Conservation (phyloP, 2,888 invertebrate genomes). For the Parnassius glacialis region DNA sequence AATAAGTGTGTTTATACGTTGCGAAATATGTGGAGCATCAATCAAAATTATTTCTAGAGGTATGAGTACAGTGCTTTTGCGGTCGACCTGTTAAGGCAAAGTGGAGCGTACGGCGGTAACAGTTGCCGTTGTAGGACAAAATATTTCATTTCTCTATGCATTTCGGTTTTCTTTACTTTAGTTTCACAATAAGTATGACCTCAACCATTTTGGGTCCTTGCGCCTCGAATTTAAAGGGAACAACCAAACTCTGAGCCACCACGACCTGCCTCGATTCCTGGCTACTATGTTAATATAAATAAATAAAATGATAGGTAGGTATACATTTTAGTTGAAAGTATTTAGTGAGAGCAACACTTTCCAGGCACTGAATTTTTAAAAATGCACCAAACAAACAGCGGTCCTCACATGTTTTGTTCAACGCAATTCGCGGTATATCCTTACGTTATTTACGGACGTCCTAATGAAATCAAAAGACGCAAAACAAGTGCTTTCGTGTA, state of each 20-base stretch:
- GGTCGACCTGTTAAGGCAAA: conserved; percentile 10
- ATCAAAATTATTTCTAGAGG: conserved; percentile 11
- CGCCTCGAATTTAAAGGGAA: no score
- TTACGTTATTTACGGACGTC: neutral
- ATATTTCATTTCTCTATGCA: conserved; percentile 3
- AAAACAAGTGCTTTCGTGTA: neutral
- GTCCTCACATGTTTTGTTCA: neutral
- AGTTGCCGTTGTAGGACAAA: conserved; percentile 9
- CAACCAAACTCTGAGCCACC: no score
- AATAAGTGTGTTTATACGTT: conserved; percentile 11
- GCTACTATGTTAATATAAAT: no score
- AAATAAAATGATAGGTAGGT: no score
- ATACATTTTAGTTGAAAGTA: no score
- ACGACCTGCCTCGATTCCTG: no score
- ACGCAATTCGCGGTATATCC: neutral
- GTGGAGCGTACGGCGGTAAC: conserved; percentile 6
- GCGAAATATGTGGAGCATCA: conserved; percentile 6
- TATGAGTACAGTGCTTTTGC: conserved; percentile 8
- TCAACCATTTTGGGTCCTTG: no score
- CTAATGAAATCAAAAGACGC: neutral
- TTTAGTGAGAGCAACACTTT: no score
- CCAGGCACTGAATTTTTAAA: no score
- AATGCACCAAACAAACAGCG: neutral
- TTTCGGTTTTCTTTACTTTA: neutral
- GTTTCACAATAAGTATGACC: no score